Base-by-base conservation (phyloP, 1,140 invertebrate species). In the Cotesia typhae region DNA sequence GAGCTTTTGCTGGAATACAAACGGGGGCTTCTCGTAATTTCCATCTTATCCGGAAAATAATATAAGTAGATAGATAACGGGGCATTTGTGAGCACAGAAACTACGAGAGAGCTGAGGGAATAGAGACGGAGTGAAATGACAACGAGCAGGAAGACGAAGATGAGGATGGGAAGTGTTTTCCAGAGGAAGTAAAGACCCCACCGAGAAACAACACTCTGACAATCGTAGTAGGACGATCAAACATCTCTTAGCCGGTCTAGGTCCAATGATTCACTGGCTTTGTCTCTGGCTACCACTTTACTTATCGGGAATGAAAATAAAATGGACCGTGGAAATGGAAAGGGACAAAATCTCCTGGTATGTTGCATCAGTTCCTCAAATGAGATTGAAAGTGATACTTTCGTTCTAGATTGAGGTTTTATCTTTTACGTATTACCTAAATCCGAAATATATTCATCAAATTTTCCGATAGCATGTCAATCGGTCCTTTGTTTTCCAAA, bases 21-120 rank as follows among this genome's bases (percentile, higher is more conserved):
- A 47, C 41, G 41, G 41, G 74, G 70, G 76, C 47, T 14, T 64
- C 72, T 79, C 77, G 78, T 81, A 83, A 83, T 82, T 82, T 81
- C 78, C 76, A 76, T 80, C 81, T 82, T 80, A 82, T 80, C 76
- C 77, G 69, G 74, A 76, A 82, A 83, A 84, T 81, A 74, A 79
- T 7, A 77, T 76, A 75, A 55, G 69, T 37, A 47, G 61, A 72
- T 35, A 55, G 47, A 36, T 53, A 72, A 36, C 53, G 37, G 74
- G 10, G 41, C 41, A 47, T 47, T 47, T 41, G 38, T 41, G 38
- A 41, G 38, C 9, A 41, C 38, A 41, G 38, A 41, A 9, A 41
- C 28, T 28, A 9, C 38, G 41, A 47, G 41, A 47, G 5, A 47
- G 41, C 6, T 9, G 41, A 47, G 41, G 10, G 41, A 47, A 10